Base-by-base conservation (phyloP, 2,797 vertebrate genomes). In the Etheostoma perlongum region DNA sequence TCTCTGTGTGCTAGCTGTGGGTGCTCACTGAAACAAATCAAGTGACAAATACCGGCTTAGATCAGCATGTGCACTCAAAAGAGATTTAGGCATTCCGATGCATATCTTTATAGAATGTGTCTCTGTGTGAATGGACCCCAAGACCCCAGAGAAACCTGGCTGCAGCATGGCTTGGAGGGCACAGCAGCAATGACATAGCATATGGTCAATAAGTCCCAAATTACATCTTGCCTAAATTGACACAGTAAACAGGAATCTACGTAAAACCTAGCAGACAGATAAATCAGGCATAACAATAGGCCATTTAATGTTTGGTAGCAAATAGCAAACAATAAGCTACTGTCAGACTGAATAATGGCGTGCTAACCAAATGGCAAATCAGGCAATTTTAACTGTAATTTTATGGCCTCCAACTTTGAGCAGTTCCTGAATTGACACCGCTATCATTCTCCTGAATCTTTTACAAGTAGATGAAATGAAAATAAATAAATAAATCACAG, bases 271-370 rank as follows among this genome's bases (percentile, higher is more conserved):
- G 58, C 12, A 1, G n/a, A 58, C 21, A 2, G 15, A n/a, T 55
- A n/a, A 65, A 54, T 65, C 65, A 6, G 48, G 25, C 15, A 48
- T 66, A 23, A 68, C 60, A 27, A 58, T 3, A 3, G 21, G 2
- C 11, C 8, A n/a, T 27, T 69, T 42, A n/a, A 36, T 30, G 42
- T 71, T 23, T 21, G 49, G 27, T 13, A n/a, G 40, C 25, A 54
- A 74, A 69, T 0, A 2, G 44, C 8, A 61, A 61, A 66, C n/a
- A 47, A 58, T 13, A 67, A 58, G 63, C 42, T 8, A 23, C 49
- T 21, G 51, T 27, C 48, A 49, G 72, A 48, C 40, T 74, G 61
- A 65, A 59, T 53, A 27, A 62, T 42, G 19, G 19, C 19, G 44
- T 9, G 12, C 48, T 54, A 23, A 64, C 5, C 13, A 47, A 61